phyloP scores from a whole-genome alignment of 2,797 vertebrate species.

The Cephalopachus bancanus region DNA sequence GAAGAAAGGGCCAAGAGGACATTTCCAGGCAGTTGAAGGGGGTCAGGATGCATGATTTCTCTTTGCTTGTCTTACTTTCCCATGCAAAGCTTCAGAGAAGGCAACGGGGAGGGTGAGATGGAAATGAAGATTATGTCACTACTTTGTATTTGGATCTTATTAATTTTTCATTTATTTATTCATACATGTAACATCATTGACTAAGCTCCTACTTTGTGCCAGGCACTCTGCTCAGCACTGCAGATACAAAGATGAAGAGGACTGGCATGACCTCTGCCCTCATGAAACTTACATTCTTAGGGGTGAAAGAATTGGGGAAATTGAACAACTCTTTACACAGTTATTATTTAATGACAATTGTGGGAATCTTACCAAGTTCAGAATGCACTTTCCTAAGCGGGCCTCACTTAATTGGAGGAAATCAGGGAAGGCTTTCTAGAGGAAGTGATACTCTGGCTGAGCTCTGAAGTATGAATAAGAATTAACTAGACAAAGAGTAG shows the following conservation, averaged over 20 bases:
- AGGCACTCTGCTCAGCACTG: neutral
- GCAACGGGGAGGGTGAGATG: neutral
- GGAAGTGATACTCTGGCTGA: neutral
- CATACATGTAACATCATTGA: neutral
- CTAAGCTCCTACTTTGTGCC: conserved; percentile 15
- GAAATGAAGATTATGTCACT: neutral
- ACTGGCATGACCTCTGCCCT: neutral
- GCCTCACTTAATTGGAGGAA: neutral
- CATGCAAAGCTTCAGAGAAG: neutral
- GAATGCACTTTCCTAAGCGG: neutral
- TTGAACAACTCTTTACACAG: neutral
- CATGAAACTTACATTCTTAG: neutral
- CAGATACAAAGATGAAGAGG: neutral
- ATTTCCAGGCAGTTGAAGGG: neutral
- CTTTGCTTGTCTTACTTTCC: neutral
- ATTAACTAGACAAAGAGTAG: neutral
- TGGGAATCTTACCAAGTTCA: neutral
- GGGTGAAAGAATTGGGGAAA: neutral
- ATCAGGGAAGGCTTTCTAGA: neutral
- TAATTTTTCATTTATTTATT: conserved; percentile 42
- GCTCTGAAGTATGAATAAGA: neutral
- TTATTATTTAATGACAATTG: conserved; percentile 21
- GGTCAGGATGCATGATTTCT: neutral
- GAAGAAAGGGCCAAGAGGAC: neutral
- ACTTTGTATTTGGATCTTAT: conserved; percentile 33